Percentiles rank a stretch among this genome's conserved stretches.
phyloP scores from a whole-genome alignment of 1,140 invertebrate species.

The Dreissena polymorpha region DNA sequence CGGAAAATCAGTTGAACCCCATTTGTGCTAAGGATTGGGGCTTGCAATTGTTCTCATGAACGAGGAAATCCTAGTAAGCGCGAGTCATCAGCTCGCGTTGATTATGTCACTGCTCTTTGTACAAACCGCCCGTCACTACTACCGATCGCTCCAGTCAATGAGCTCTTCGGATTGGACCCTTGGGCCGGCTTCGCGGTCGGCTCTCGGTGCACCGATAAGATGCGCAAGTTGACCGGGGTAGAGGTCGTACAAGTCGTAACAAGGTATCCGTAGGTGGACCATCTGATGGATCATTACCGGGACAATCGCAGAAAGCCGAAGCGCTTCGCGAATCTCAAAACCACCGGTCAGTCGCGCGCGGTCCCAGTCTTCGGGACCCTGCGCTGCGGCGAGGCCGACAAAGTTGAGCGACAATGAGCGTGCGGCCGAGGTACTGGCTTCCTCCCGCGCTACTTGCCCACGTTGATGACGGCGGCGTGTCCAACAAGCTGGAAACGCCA shows the following conservation, averaged over 20 bases:
- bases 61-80: too few relatives aligned
- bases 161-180: too few relatives aligned
- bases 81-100: too few relatives aligned
- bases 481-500: too few relatives aligned
- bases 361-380: neutral
- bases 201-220: conserved; percentile 89
- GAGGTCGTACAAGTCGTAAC: conserved; percentile 86
- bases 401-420: neutral
- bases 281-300: conserved; percentile 89
- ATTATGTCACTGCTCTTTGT: too few relatives aligned
- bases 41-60: too few relatives aligned
- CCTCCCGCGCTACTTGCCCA: neutral
- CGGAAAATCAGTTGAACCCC: too few relatives aligned
- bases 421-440: neutral
- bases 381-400: neutral
- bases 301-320: neutral
- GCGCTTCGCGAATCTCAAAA: conserved; percentile 85
- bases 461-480: neutral
- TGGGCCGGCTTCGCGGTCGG: too few relatives aligned
- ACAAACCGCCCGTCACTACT: too few relatives aligned
- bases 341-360: neutral
- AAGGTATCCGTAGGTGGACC: conserved; percentile 93
- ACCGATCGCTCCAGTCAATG: too few relatives aligned
- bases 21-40: too few relatives aligned
- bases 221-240: too few relatives aligned